Percentiles rank a stretch among this genome's conserved stretches.
Conservation (phyloP, 1,140 invertebrate species). For the Drosophila azteca region DNA sequence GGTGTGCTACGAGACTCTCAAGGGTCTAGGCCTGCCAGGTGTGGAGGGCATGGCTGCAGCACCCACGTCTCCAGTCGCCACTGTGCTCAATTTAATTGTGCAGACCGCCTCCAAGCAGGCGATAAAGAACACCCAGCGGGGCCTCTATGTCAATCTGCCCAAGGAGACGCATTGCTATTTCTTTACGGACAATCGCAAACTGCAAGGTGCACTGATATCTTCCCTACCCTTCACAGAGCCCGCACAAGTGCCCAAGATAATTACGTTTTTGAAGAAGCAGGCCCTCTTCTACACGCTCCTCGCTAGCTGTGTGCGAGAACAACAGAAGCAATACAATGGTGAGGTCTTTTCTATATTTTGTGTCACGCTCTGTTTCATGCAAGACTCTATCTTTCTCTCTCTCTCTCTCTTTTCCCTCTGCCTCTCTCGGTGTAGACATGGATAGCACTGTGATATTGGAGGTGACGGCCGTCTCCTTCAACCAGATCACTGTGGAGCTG, state of each 20-base stretch:
- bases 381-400: no score
- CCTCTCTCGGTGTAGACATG: slow-evolving; percentile 85
- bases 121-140: slow-evolving; percentile 64
- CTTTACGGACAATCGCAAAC: slow-evolving; percentile 91
- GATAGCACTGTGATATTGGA: slow-evolving; percentile 95
- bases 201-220: slow-evolving; percentile 91
- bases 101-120: slow-evolving; percentile 66
- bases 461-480: slow-evolving; percentile 93
- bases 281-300: slow-evolving; percentile 95
- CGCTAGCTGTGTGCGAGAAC: slow-evolving; percentile 92
- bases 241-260: slow-evolving; percentile 94
- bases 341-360: neutral
- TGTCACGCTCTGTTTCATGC: neutral
- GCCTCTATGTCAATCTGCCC: slow-evolving; percentile 89
- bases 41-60: slow-evolving; percentile 18
- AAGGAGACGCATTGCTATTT: slow-evolving; percentile 97
- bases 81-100: slow-evolving; percentile 70
- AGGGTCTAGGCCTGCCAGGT: slow-evolving; percentile 37
- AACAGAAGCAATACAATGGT: slow-evolving; percentile 88
- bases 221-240: slow-evolving; percentile 97
- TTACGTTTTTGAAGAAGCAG: slow-evolving; percentile 94
- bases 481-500: slow-evolving; percentile 94
- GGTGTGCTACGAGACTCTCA: slow-evolving; percentile 84
- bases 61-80: slow-evolving; percentile 32
- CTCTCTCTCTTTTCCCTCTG: neutral